Base-by-base conservation (phyloP, 1,140 invertebrate species). In the Cecropterus lyciades region DNA sequence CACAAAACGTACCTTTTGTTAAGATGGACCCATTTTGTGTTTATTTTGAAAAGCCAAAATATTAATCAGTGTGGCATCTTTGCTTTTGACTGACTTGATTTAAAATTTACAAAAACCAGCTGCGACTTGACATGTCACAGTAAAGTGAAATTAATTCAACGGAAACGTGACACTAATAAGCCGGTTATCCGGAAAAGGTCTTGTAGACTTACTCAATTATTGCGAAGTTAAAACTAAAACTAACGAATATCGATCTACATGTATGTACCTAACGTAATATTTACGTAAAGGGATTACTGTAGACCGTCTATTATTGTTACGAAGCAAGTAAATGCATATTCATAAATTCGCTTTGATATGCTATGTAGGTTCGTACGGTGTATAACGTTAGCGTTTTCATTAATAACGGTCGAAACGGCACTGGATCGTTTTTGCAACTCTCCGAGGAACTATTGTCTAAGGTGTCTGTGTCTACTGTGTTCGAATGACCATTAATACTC, bases 251-350 rank as follows among this genome's bases (percentile, higher is more conserved):
- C n/a, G n/a, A n/a, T n/a, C n/a, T 20, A 45, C 9, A n/a, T 15
- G 14, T 17, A 11, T 24, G 6, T 45, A 43, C 16, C 6, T 51
- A 52, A 67, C 65, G 65, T 67, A 68, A 68, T 43, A 55, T 68
- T 68, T 53, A 53, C 66, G 66, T 68, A 62, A 60, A 45, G 51
- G 49, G 57, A 60, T 62, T 52, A 55, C 57, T 62, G 57, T 62
- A 48, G 45, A 46, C 24, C 14, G 45, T 20, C 45, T 60, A 46
- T 59, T 59, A 67, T 67, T 62, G 42, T 68, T 68, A 68, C 57
- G 57, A 46, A 68, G 57, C 49, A 33, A 59, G 14, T 62, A 53
- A 53, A 62, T 68, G 51, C 66, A 68, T 68, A 68, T 68, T 63
- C 66, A 68, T 68, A 68, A 46, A 30, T 37, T 57, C 9, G 66